phyloP scores from a whole-genome alignment of 2,113 vertebrate species.

The Amazona guildingii region DNA sequence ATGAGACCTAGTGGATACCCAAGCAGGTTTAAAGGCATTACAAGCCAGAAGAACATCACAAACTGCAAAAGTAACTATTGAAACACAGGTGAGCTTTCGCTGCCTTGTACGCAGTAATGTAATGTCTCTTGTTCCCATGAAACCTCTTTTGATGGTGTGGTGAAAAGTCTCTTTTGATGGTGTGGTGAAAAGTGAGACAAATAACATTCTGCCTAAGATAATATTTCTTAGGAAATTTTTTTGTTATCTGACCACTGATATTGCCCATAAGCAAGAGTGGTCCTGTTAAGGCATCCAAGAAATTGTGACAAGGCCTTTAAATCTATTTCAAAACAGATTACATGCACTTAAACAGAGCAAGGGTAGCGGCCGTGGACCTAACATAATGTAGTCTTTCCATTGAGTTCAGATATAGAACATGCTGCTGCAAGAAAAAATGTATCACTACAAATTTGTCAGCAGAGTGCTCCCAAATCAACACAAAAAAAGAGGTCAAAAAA shows the following conservation, averaged over 20 bases:
- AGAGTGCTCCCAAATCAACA: background rate
- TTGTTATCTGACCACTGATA: background rate
- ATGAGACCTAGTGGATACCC: fast-evolving
- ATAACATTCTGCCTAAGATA: background rate
- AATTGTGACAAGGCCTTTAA: background rate
- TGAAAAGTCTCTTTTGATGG: background rate
- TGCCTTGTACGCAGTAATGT: background rate
- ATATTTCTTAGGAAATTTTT: background rate
- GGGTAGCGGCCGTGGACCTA: background rate
- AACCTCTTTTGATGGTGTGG: background rate
- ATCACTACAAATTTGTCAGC: background rate
- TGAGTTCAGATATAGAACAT: background rate
- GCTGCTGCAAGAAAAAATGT: background rate
- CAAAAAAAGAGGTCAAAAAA: conserved; percentile 15
- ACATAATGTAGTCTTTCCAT: background rate
- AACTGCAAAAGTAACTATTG: background rate
- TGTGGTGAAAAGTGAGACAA: background rate
- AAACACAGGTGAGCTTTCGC: background rate
- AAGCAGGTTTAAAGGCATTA: background rate
- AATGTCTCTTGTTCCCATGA: fast-evolving
- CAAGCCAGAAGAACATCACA: background rate
- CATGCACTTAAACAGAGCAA: background rate
- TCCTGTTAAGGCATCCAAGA: background rate
- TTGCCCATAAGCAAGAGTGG: background rate
- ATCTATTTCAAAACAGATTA: background rate